Conservation (phyloP, 2,888 invertebrate genomes). For the Dicyrtoma fusca region DNA sequence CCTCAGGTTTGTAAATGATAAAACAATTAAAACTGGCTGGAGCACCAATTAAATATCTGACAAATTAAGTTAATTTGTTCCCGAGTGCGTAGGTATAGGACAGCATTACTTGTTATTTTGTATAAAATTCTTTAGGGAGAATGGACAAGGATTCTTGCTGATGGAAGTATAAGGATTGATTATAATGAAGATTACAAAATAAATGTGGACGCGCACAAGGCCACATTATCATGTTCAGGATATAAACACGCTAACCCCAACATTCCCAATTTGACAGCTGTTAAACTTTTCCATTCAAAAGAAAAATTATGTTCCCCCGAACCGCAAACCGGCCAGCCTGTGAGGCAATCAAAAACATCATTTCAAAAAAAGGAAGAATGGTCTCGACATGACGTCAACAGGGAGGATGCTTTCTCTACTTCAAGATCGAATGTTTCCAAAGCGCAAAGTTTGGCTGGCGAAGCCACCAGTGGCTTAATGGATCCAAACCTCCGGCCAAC, state of each 20-base stretch:
- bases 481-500: slow-evolving; percentile 12
- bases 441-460: slow-evolving; percentile 14
- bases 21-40: not conserved
- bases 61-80: too few species aligned
- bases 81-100: too few species aligned
- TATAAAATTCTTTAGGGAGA: too few species aligned
- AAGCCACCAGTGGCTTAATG: slow-evolving; percentile 1
- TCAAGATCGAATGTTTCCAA: not conserved
- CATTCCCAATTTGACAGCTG: slow-evolving; percentile 43
- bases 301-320: not conserved
- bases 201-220: not conserved
- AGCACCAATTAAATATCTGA: too few species aligned
- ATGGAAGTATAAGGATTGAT: slow-evolving; percentile 43
- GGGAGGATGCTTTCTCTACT: not conserved
- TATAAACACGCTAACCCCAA: slow-evolving; percentile 27
- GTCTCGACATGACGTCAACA: not conserved
- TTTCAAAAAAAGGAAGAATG: not conserved
- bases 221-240: slow-evolving; percentile 35
- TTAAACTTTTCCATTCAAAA: slow-evolving; percentile 44
- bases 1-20: too few species aligned
- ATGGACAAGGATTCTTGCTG: slow-evolving; percentile 51
- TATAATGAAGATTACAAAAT: slow-evolving; percentile 42
- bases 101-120: too few species aligned
- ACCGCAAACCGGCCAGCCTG: not conserved
- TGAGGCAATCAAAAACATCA: too few species aligned